These are phyloP conservation scores for Margarornis squamiger DNA, from an alignment of 2,797 vertebrate species.

Conservation along the genomic window DNA sequence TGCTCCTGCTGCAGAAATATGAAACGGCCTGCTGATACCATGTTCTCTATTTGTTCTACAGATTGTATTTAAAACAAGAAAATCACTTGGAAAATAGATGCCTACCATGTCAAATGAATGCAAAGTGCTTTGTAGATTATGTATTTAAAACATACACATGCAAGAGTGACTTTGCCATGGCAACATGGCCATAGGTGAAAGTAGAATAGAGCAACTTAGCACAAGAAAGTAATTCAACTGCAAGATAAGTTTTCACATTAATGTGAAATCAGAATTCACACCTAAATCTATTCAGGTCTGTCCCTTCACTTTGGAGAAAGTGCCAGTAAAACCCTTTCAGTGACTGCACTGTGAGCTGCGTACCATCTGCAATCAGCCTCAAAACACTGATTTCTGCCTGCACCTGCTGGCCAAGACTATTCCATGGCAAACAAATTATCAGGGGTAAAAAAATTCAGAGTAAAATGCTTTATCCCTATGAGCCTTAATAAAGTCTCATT, in stretches of 20 bases:
- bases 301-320: background rate
- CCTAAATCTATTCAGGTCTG: background rate
- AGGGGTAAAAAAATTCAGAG: background rate
- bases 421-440: background rate
- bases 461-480: background rate
- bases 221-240: background rate
- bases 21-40: background rate
- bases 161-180: constrained; percentile 11
- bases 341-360: background rate
- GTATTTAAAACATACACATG: background rate
- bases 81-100: background rate
- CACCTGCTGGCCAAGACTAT: background rate
- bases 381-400: background rate
- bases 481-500: background rate
- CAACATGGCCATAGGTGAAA: background rate
- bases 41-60: background rate
- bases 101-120: background rate
- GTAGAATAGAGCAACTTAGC: background rate
- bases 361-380: background rate
- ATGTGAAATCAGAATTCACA: background rate
- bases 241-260: background rate
- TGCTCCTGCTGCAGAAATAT: background rate
- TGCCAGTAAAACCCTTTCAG: background rate
- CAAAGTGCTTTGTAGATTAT: background rate
- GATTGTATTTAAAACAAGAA: background rate